phyloP scores from a whole-genome alignment of 1,140 invertebrate genomes.

The Rhagoletis pomonella region DNA sequence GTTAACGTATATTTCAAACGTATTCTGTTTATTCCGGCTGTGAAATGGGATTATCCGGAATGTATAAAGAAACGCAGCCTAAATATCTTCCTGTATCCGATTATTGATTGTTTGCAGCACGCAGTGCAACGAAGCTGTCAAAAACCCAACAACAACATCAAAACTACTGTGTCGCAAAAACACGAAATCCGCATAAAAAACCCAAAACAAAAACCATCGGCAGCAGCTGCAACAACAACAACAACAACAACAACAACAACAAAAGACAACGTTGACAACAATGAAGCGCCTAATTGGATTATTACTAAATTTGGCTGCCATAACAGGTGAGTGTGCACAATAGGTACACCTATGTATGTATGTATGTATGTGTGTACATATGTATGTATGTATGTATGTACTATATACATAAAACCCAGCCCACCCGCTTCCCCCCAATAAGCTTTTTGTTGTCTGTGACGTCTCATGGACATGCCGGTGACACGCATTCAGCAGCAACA shows the following conservation, averaged over 20 bases:
- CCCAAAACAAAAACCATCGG: background rate
- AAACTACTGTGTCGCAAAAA: no score
- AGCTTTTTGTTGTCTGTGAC: slow-evolving; percentile 15
- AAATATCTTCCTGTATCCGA: background rate
- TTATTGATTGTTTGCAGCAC: slow-evolving; percentile 11
- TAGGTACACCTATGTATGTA: background rate
- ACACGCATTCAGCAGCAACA: slow-evolving; percentile 25
- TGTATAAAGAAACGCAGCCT: no score
- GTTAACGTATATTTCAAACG: no score
- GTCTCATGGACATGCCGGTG: slow-evolving; percentile 43
- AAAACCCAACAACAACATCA: background rate
- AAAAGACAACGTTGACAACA: slow-evolving; percentile 22
- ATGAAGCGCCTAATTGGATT: slow-evolving; percentile 60
- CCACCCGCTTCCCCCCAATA: background rate
- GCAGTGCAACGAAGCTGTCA: background rate
- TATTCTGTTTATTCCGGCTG: no score
- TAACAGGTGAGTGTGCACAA: slow-evolving; percentile 58
- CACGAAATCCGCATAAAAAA: background rate
- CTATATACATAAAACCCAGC: no score
- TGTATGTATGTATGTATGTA: background rate
- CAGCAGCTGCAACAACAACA: background rate
- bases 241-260: slow-evolving; percentile 11
- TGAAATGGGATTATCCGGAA: no score
- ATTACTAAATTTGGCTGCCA: slow-evolving; percentile 60
- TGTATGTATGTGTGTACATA: background rate